Percentiles rank a stretch among this genome's conserved stretches.
Conservation (phyloP, 2,113 vertebrate genomes). For the Mixornis gularis region DNA sequence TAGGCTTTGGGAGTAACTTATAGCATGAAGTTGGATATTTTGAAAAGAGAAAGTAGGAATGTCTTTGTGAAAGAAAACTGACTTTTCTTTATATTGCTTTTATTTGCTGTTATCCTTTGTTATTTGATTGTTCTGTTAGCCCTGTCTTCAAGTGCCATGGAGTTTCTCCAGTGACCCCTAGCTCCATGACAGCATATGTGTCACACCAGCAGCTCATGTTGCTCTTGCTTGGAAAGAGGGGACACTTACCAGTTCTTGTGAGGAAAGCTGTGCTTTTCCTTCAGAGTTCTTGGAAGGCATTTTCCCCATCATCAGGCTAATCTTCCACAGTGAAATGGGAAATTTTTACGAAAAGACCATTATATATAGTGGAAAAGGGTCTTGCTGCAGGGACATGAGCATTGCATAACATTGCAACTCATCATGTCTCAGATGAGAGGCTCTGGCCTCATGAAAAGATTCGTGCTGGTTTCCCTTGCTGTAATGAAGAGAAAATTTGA, state of each 20-base stretch:
- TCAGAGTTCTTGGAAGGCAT: not conserved
- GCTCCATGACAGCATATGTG: rapidly evolving
- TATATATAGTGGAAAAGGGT: not conserved
- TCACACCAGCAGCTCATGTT: not conserved
- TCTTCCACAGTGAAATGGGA: not conserved
- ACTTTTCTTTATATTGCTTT: not conserved
- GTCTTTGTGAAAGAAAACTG: not conserved
- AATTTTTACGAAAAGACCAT: not conserved
- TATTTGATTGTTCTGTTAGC: not conserved
- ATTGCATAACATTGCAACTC: not conserved
- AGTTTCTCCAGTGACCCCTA: not conserved
- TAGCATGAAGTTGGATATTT: not conserved
- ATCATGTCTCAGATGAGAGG: not conserved
- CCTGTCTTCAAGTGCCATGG: not conserved
- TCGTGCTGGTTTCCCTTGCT: not conserved
- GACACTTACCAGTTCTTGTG: not conserved
- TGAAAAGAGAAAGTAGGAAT: not conserved
- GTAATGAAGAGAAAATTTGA: constrained; percentile 2
- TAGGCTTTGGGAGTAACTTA: not conserved
- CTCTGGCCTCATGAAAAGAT: not conserved
- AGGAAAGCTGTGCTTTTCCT: not conserved
- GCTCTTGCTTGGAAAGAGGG: not conserved
- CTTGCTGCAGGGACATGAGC: not conserved
- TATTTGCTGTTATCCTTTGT: not conserved
- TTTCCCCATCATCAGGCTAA: not conserved